These are phyloP conservation scores for Nematostella vectensis DNA, from an alignment of 92 coral and sea anemone species.

Conservation along the genomic window DNA sequence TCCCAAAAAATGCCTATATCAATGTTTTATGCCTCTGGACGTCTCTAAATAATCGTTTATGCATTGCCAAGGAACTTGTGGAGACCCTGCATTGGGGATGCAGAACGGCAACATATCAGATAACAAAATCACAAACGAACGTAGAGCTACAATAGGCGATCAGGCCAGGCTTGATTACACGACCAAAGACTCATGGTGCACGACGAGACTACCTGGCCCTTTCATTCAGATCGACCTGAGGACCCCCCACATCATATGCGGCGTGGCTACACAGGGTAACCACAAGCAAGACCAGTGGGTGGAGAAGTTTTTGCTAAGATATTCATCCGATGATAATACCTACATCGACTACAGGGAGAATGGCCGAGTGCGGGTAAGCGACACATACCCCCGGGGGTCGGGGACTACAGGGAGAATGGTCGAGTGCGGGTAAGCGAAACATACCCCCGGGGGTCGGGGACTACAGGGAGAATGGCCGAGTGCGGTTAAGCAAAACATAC, in stretches of 20 bases:
- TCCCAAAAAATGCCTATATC: too few species aligned
- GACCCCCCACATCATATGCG: slow-evolving; percentile 7
- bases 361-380: not conserved
- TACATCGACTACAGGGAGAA: not conserved
- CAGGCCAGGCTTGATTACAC: not conserved
- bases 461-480: not conserved
- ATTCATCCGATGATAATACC: not conserved
- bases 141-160: not conserved
- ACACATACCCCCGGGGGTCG: too few species aligned
- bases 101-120: not conserved
- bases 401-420: not conserved
- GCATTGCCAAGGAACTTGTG: not conserved
- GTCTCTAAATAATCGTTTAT: too few species aligned
- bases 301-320: slow-evolving; percentile 1
- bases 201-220: not conserved
- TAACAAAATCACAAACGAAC: not conserved
- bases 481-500: not conserved
- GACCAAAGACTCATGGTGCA: slow-evolving; percentile 6
- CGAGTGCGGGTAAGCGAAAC: not conserved
- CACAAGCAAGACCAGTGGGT: slow-evolving; percentile 13
- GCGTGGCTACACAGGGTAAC: slow-evolving; percentile 10
- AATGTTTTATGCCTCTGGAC: too few species aligned
- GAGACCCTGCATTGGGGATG: not conserved
- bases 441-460: too few species aligned
- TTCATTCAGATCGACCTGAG: slow-evolving; percentile 7